A percentile compares a stretch with the other conserved stretches of the same genome.
Evolutionary conservation across 2,113 vertebrate genomes (phyloP).

Genomic region (Macrotis lagotis): DNA sequence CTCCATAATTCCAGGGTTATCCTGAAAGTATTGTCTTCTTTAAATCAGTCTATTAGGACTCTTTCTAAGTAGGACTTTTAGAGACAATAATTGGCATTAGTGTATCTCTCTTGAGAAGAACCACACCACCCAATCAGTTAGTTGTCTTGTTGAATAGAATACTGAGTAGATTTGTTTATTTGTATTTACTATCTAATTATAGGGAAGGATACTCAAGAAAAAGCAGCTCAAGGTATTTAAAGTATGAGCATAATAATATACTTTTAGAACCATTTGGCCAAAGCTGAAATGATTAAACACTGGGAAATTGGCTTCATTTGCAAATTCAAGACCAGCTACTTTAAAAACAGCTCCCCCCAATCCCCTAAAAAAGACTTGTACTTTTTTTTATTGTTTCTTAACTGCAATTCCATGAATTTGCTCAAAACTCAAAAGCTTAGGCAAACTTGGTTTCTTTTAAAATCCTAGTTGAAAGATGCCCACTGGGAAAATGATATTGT

Average conservation of each 20-base stretch:
- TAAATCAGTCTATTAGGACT: neutral
- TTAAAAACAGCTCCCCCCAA: slow-evolving; percentile 19
- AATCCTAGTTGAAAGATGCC: slow-evolving; percentile 18
- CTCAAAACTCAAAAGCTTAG: slow-evolving; percentile 28
- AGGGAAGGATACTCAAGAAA: neutral
- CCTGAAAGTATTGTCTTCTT: neutral
- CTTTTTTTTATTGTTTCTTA: slow-evolving; percentile 42
- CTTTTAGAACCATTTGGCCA: neutral
- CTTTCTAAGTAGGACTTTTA: slow-evolving; percentile 10
- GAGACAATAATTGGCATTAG: neutral
- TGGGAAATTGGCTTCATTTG: slow-evolving; percentile 31
- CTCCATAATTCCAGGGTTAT: neutral
- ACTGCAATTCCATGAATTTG: slow-evolving; percentile 55
- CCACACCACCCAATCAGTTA: neutral
- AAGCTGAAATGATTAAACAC: slow-evolving; percentile 16
- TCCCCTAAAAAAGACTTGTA: neutral
- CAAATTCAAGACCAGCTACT: slow-evolving; percentile 57
- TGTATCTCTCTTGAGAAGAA: neutral
- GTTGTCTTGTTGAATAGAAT: neutral
- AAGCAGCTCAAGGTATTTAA: neutral
- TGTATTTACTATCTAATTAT: neutral
- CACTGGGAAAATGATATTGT: slow-evolving; percentile 45
- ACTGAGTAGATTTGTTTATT: neutral
- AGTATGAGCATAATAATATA: slow-evolving; percentile 28
- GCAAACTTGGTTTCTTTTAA: slow-evolving; percentile 58